Base-by-base conservation (phyloP, 2,888 invertebrate species). In the Ecliptopera silaceata region DNA sequence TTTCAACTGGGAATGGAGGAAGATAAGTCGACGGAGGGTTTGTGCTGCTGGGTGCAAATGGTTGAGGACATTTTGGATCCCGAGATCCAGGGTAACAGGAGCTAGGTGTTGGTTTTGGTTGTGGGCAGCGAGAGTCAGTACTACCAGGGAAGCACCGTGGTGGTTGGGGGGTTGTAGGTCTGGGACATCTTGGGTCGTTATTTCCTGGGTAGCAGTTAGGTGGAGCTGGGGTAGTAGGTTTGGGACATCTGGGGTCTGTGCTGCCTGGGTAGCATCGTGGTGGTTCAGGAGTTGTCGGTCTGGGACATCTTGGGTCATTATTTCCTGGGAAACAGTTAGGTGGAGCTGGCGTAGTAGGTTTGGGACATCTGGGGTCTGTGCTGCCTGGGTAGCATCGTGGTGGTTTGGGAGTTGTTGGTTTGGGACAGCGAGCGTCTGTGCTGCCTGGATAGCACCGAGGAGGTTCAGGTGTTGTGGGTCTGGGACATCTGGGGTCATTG, bases 11-110 rank as follows among this genome's bases (percentile, higher is more conserved):
- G 66, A 88, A 86, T 10, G 92, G 92, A 4, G 92, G 91, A 29
- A 92, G 75, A 62, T 92, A 92, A 8, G 89, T 88, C 1, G 87
- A 80, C 57, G 91, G 84, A 61, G 92, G 82, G 62, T 86, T 84
- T 22, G 86, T 81, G 67, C 88, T 83, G 59, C 83, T 83, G 20
- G 86, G 81, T 58, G 88, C 80, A 74, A 92, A 82, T 31, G 87
- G 86, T 65, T 90, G 82, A 38, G 82, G 88, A 68, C 84, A 88
- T 71, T 77, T 88, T 5, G 88, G 85, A 63, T 89, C 81, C 64
- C 64, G 82, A 36, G 80, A 86, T 47, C 92, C 77, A 36, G 86
- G 77, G 71, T 88, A 83, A 79, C 92, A 79, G 70, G 92, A 82
- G 64, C 86, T 81, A 32, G 87, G 81, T 43, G 86, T 45, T 71